Conservation (phyloP, 2,888 invertebrate genomes). For the Cryptophagus acutangulus region DNA sequence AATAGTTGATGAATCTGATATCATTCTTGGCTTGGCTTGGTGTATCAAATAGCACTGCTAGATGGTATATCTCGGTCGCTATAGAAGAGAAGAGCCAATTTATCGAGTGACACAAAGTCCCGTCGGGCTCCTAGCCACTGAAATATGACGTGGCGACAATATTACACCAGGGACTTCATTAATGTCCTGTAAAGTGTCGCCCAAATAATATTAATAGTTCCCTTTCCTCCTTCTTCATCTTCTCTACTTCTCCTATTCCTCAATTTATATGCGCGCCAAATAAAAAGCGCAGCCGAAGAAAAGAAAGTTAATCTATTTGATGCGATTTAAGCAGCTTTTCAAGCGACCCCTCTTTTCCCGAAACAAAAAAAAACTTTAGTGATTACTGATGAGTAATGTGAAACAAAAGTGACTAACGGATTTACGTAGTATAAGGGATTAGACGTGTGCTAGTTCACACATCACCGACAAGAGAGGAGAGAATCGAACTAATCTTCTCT, state of each 20-base stretch:
- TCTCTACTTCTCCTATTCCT: too few relatives aligned
- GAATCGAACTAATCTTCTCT: too few relatives aligned
- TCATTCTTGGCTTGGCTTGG: too few relatives aligned
- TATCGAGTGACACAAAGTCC: conserved; percentile 43
- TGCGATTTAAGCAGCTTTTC: neutral
- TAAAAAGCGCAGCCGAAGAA: neutral
- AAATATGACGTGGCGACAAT: conserved; percentile 50
- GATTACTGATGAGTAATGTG: conserved; percentile 3
- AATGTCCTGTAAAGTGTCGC: conserved; percentile 50
- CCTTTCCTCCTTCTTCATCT: conserved; percentile 41
- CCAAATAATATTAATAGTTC: conserved; percentile 50
- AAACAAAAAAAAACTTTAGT: conserved; percentile 1
- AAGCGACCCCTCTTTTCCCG: too few relatives aligned
- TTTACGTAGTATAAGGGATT: conserved; percentile 7
- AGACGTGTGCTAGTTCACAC: conserved; percentile 47
- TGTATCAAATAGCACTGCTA: too few relatives aligned
- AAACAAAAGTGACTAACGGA: conserved; percentile 8
- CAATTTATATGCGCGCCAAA: conserved; percentile 1
- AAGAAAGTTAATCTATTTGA: neutral
- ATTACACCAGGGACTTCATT: conserved; percentile 51
- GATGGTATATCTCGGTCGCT: conserved; percentile 20
- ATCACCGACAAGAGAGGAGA: too few relatives aligned
- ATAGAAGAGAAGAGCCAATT: conserved; percentile 37
- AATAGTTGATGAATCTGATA: too few relatives aligned
- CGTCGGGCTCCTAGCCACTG: conserved; percentile 35